phyloP scores from a whole-genome alignment of 2,113 vertebrate species.

The Calidris pugnax region DNA sequence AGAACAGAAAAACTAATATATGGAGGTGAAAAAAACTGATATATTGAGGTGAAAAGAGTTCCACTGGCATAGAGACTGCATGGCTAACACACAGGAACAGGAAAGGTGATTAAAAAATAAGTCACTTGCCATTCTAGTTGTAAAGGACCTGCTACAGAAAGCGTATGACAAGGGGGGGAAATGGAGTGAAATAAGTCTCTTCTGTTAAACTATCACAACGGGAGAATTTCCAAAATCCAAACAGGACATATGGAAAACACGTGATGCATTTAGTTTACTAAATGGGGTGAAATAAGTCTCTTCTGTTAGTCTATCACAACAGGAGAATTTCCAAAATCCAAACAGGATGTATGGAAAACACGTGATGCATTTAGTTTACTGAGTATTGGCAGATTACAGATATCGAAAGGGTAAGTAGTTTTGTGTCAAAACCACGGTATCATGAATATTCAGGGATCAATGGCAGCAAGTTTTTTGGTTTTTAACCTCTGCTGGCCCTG shows the following conservation, averaged over 20 bases:
- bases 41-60: neutral
- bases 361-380: neutral
- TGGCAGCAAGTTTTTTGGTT: fast-evolving
- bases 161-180: neutral
- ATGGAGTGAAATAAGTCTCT: neutral
- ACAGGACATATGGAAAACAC: neutral
- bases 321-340: neutral
- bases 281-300: neutral
- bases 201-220: neutral
- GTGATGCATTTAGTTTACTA: neutral
- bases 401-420: neutral
- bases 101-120: neutral
- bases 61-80: neutral
- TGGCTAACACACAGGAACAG: neutral
- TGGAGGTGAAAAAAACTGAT: neutral
- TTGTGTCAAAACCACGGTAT: neutral
- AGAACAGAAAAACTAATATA: neutral
- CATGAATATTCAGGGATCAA: neutral
- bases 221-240: neutral
- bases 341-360: neutral
- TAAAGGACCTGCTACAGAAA: neutral
- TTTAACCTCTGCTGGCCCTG: neutral
- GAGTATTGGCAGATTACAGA: neutral
- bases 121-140: neutral
- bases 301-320: neutral